Base-by-base conservation (phyloP, 2,113 vertebrate genomes). In the Pollimyrus isidori region DNA sequence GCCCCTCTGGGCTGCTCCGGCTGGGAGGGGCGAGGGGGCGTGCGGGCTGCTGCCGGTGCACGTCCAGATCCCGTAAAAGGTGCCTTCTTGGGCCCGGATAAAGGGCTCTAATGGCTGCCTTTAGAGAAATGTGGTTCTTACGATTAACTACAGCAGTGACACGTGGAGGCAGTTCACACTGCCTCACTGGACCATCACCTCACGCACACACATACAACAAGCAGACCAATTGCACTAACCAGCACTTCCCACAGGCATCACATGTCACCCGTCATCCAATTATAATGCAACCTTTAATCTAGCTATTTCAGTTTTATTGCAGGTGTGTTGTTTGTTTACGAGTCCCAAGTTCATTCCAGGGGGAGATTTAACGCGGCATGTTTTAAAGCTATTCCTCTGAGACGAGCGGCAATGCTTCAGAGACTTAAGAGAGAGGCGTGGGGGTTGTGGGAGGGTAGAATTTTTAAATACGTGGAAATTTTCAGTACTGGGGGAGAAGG, bases 381-480 rank as follows among this genome's bases (percentile, higher is more conserved):
- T 53, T 85, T 88, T 50, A 90, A 50, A 76, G 49, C 23, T 46
- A 53, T 90, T 91, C 88, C 83, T 89, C 39, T 49, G 89, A 89
- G 89, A 87, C 35, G 56, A 69, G 85, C 56, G 50, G 52, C 83
- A 76, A 76, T 15, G 85, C 48, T 45, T 87, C 17, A 26, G 88
- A 85, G 90, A 89, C 56, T 7, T 69, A 50, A 50, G 45, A 83
- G 26, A 88, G 48, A 45, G 65, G 69, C 9, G 19, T 17, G 45
- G 45, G 65, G 35, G 49, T 15, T 89, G 39, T 58, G 50, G 84
- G 84, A 73, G 89, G 82, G 90, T 83, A 58, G 89, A 91, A 90
- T 90, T 89, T 91, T 90, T 91, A 89, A 89, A 92, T 91, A 89
- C 42, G 90, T 87, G 73, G 65, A 91, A 92, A 91, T 90, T 76